Evolutionary conservation across 2,113 vertebrate genomes (phyloP).

Genomic region (Lanius ludovicianus): DNA sequence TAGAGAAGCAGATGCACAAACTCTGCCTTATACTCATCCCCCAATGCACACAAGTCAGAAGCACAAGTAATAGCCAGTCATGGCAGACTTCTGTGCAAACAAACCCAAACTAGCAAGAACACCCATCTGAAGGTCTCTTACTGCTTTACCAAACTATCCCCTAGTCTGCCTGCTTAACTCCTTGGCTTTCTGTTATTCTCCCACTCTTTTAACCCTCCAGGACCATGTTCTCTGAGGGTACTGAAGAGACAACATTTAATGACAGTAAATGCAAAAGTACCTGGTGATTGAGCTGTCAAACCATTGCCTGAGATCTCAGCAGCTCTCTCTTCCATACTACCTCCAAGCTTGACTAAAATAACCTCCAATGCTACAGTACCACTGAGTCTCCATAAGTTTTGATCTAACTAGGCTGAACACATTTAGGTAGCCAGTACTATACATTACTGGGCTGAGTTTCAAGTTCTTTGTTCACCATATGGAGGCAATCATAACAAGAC

Average conservation of each 20-base stretch:
- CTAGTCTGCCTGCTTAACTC: neutral
- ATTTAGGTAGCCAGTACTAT: constrained; percentile 71
- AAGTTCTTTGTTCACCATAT: constrained; percentile 70
- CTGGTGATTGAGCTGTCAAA: neutral
- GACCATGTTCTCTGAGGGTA: neutral
- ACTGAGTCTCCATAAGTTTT: constrained; percentile 61
- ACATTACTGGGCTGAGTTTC: constrained; percentile 71
- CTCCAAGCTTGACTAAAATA: constrained; percentile 55
- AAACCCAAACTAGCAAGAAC: neutral
- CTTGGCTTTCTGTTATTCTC: neutral
- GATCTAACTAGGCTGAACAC: constrained; percentile 65
- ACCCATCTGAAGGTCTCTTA: neutral
- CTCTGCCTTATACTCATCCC: neutral
- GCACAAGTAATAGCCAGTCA: neutral
- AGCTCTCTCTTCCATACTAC: neutral
- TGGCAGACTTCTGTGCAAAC: neutral
- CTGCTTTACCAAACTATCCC: neutral
- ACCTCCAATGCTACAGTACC: constrained; percentile 41
- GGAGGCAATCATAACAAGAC: constrained; percentile 60
- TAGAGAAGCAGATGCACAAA: neutral
- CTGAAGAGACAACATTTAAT: neutral
- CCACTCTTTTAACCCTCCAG: neutral
- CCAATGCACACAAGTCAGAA: neutral
- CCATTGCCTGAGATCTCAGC: constrained; percentile 20
- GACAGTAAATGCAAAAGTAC: neutral